A percentile compares a stretch with the other conserved stretches of the same genome.
phyloP scores from a whole-genome alignment of 2,797 vertebrate species.

The Rachycentron canadum region DNA sequence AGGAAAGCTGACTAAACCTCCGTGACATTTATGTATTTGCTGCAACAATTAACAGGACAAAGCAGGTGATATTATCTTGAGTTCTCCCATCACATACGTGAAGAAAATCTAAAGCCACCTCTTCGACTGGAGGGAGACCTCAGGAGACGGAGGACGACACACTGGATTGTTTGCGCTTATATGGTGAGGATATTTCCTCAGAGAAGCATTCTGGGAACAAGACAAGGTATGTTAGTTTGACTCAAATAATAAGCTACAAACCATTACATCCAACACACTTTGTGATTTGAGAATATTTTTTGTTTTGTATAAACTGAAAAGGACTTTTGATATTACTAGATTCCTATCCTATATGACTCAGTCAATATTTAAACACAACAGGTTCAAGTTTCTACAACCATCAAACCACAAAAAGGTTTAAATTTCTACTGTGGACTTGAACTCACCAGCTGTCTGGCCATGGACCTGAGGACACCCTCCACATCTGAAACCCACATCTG shows the following conservation, averaged over 20 bases:
- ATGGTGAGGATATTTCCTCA: constrained; percentile 61
- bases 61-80: background rate
- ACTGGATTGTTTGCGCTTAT: constrained; percentile 32
- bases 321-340: background rate
- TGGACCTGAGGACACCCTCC: constrained; percentile 65
- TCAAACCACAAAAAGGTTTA: background rate
- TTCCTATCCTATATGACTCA: background rate
- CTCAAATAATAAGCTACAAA: constrained; percentile 18
- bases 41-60: background rate
- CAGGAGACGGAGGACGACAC: constrained; percentile 14
- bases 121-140: constrained; percentile 33
- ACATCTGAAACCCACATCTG: constrained; percentile 72
- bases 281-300: background rate
- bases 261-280: constrained; percentile 9
- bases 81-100: background rate
- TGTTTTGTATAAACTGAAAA: background rate
- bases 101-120: constrained; percentile 20
- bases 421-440: background rate
- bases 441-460: constrained; percentile 71
- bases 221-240: constrained; percentile 45
- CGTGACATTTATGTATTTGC: background rate
- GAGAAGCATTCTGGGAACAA: constrained; percentile 49
- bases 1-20: background rate
- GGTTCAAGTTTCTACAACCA: background rate
- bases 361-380: background rate